phyloP scores from a whole-genome alignment of 1,140 invertebrate genomes.

The Medauroidea extradentata region DNA sequence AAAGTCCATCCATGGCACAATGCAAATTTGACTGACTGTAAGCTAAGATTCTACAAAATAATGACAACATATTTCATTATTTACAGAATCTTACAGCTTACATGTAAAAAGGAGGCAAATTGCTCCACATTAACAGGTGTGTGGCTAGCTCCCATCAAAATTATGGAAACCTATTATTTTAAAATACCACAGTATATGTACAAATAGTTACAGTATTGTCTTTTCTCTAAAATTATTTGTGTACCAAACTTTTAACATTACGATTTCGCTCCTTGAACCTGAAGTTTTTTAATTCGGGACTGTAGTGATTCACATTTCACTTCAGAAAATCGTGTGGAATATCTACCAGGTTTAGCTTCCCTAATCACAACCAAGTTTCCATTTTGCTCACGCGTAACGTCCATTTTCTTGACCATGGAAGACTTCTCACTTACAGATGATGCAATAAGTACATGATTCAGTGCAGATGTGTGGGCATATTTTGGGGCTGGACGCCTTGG shows the following conservation, averaged over 20 bases:
- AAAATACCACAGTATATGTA: no score
- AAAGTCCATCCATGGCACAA: no score
- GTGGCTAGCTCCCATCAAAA: no score
- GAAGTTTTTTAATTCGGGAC: slow-evolving; percentile 48
- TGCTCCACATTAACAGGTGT: no score
- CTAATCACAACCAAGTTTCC: slow-evolving; percentile 51
- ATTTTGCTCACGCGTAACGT: slow-evolving; percentile 24
- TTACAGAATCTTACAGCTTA: no score
- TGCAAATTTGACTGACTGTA: no score
- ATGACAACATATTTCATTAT: no score
- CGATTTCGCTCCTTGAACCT: slow-evolving; percentile 34
- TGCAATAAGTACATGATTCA: slow-evolving; percentile 18
- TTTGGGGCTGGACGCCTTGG: background rate
- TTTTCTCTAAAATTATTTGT: no score
- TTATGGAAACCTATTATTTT: no score
- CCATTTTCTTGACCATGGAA: background rate
- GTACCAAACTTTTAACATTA: background rate
- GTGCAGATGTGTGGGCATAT: background rate
- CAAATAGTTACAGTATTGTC: no score
- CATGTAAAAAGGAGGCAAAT: no score
- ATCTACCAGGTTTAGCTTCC: slow-evolving; percentile 48
- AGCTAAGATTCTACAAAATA: no score
- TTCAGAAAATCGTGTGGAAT: slow-evolving; percentile 47
- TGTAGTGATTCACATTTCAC: slow-evolving; percentile 53
- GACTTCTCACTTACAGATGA: background rate